Percentiles rank a stretch among this genome's conserved stretches.
phyloP scores from a whole-genome alignment of 1,140 invertebrate species.

The Reticulitermes speratus region DNA sequence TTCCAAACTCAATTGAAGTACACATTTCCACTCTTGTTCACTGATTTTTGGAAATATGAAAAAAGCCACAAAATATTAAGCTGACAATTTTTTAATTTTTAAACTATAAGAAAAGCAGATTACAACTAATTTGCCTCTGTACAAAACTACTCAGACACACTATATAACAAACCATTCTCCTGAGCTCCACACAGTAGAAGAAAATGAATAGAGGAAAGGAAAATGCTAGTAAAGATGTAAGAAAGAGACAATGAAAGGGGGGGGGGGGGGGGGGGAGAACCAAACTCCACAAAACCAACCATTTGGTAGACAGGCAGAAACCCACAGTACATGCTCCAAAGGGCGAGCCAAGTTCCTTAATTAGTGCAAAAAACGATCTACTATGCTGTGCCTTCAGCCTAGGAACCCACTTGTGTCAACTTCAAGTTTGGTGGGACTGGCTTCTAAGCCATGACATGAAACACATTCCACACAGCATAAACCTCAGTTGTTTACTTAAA shows the following conservation, averaged over 20 bases:
- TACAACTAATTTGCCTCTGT: neutral
- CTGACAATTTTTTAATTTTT: neutral
- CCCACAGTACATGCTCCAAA: constrained; percentile 13
- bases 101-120: neutral
- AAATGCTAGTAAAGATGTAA: neutral
- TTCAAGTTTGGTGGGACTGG: neutral
- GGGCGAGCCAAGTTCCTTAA: constrained; percentile 9
- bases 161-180: neutral
- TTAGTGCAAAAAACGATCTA: neutral
- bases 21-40: too few relatives aligned
- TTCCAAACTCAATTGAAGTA: too few relatives aligned
- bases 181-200: neutral
- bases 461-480: too few relatives aligned
- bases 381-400: constrained; percentile 10
- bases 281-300: neutral
- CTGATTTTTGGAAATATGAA: too few relatives aligned
- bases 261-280: neutral
- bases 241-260: neutral
- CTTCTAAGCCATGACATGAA: too few relatives aligned
- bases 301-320: constrained; percentile 11
- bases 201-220: neutral
- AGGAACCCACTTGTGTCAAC: neutral
- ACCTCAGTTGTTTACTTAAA: too few relatives aligned
- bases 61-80: too few relatives aligned
- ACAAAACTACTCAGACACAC: neutral